phyloP scores from a whole-genome alignment of 2,113 vertebrate genomes.

The Thalassarche chlororhynchos region DNA sequence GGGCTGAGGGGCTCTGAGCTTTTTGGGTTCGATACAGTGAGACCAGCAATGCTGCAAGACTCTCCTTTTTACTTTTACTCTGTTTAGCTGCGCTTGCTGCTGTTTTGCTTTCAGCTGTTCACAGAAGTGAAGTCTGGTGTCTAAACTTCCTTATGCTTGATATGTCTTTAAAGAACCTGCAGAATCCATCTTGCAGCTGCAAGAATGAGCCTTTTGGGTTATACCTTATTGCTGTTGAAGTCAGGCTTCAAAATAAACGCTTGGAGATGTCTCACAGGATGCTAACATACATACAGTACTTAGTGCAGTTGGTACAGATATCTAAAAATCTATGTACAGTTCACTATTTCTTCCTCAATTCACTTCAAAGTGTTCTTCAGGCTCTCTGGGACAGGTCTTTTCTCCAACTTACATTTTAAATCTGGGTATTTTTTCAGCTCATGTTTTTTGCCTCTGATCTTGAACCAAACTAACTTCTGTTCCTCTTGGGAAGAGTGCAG shows the following conservation, averaged over 20 bases:
- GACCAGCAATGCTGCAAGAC: not conserved
- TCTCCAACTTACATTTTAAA: not conserved
- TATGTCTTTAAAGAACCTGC: not conserved
- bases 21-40: not conserved
- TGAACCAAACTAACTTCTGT: not conserved
- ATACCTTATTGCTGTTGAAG: not conserved
- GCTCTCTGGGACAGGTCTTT: not conserved
- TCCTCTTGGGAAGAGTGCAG: not conserved
- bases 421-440: not conserved
- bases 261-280: not conserved
- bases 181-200: not conserved
- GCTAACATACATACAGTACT: not conserved
- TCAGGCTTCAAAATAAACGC: not conserved
- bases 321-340: not conserved
- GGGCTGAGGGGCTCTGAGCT: not conserved
- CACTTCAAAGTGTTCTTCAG: not conserved
- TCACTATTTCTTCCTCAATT: not conserved
- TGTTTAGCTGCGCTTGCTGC: not conserved
- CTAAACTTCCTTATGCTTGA: not conserved
- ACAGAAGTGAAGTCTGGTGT: not conserved
- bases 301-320: not conserved
- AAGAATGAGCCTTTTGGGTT: not conserved
- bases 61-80: not conserved
- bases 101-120: not conserved
- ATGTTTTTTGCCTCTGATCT: not conserved